A percentile compares a stretch with the other conserved stretches of the same genome.
phyloP scores from a whole-genome alignment of 2,888 invertebrate species.

The Griposia aprilina region DNA sequence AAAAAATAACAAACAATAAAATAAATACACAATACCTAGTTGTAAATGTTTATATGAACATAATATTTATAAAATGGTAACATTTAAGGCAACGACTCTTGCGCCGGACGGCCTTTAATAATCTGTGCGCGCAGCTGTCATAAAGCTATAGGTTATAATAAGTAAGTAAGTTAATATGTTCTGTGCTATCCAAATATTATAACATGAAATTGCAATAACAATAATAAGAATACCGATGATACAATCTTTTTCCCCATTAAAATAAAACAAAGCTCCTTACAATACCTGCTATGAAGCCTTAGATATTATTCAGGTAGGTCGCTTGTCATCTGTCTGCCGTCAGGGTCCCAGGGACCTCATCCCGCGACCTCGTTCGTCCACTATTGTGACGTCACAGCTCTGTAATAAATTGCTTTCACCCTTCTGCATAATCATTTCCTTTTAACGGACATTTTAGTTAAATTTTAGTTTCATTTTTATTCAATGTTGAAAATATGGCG shows the following conservation, averaged over 20 bases:
- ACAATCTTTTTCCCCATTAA: neutral
- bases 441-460: conserved; percentile 34
- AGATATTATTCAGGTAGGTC: conserved; percentile 15
- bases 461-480: conserved; percentile 11
- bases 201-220: neutral
- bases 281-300: neutral
- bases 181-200: too few relatives aligned
- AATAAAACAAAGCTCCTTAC: neutral
- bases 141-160: too few relatives aligned
- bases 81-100: too few relatives aligned
- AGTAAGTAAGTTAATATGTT: too few relatives aligned
- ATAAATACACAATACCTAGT: too few relatives aligned
- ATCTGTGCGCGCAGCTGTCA: too few relatives aligned
- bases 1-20: too few relatives aligned
- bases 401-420: conserved; percentile 32
- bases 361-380: neutral
- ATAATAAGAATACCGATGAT: neutral
- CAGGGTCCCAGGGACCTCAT: neutral
- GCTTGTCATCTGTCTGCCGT: neutral
- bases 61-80: too few relatives aligned
- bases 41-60: too few relatives aligned
- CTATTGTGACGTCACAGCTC: conserved; percentile 27
- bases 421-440: conserved; percentile 33
- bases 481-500: neutral
- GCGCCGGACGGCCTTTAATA: too few relatives aligned